phyloP scores from a whole-genome alignment of 2,113 vertebrate species.

The Sinocyclocheilus anophthalmus region DNA sequence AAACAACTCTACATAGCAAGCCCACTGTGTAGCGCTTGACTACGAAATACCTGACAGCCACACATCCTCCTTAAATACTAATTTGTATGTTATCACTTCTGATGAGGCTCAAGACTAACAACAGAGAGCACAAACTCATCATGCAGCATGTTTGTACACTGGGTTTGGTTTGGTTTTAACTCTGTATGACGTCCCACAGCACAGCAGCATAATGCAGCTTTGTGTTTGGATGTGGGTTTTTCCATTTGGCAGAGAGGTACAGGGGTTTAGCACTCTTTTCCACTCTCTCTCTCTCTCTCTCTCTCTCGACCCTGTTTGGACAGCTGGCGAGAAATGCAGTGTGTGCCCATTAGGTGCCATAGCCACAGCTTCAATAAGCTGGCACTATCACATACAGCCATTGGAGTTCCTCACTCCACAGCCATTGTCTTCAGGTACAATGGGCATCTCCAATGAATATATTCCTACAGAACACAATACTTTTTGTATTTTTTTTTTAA shows the following conservation, averaged over 20 bases:
- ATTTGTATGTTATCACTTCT: conserved; percentile 15
- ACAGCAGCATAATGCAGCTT: conserved; percentile 53
- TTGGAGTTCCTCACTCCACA: not conserved
- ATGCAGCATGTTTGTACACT: conserved; percentile 3
- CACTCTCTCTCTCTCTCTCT: conserved; percentile 58
- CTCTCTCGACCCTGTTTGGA: conserved; percentile 70
- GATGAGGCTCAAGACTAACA: conserved; percentile 7
- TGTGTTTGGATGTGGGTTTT: conserved; percentile 61
- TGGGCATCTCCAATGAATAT: not conserved
- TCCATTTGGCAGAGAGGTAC: conserved; percentile 52
- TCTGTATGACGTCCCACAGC: conserved; percentile 22
- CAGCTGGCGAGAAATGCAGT: conserved; percentile 71
- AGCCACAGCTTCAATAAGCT: conserved; percentile 47
- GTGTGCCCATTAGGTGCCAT: conserved; percentile 37
- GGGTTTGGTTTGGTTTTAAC: conserved; percentile 35
- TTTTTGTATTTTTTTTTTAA: not conserved
- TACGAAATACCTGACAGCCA: not conserved
- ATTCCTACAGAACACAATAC: not conserved
- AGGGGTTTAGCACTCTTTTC: conserved; percentile 62
- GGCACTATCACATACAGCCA: conserved; percentile 4
- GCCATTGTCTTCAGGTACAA: not conserved
- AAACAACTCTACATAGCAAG: conserved; percentile 1
- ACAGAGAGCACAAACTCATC: not conserved
- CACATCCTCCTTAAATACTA: not conserved
- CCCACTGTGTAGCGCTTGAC: not conserved